These are phyloP conservation scores for Lophotriccus pileatus DNA, from an alignment of 2,797 vertebrate genomes.

Conservation along the genomic window DNA sequence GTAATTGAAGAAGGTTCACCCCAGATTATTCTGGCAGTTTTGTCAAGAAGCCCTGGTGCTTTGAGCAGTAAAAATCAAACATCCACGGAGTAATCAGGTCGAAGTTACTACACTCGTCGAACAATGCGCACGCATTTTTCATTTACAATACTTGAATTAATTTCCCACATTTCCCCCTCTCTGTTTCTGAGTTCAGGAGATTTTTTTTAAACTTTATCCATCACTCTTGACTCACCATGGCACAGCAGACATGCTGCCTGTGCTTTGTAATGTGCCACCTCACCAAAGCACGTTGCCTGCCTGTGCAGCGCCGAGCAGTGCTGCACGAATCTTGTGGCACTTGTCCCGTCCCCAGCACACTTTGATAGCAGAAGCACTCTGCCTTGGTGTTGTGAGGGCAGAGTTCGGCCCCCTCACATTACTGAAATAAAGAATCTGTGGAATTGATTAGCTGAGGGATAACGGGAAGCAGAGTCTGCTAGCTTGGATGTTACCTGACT, in stretches of 20 bases:
- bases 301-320: not conserved
- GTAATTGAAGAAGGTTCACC: not conserved
- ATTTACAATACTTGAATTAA: not conserved
- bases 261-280: not conserved
- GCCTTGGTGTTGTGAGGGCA: not conserved
- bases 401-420: not conserved
- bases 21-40: not conserved
- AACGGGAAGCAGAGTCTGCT: not conserved
- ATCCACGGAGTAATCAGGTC: accelerated
- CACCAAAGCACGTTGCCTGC: not conserved
- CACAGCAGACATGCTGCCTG: not conserved
- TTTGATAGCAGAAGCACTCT: not conserved
- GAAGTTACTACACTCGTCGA: not conserved
- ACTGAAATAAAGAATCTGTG: not conserved
- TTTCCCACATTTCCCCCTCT: not conserved
- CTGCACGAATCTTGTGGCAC: not conserved
- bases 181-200: not conserved
- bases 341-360: not conserved
- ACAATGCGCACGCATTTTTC: not conserved
- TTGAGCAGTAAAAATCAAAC: not conserved
- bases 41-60: not conserved
- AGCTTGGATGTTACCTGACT: not conserved
- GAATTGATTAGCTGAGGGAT: not conserved
- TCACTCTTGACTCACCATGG: not conserved
- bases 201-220: not conserved